These are phyloP conservation scores for Tupiocoris notatus DNA, from an alignment of 2,888 invertebrate genomes.

Conservation along the genomic window DNA sequence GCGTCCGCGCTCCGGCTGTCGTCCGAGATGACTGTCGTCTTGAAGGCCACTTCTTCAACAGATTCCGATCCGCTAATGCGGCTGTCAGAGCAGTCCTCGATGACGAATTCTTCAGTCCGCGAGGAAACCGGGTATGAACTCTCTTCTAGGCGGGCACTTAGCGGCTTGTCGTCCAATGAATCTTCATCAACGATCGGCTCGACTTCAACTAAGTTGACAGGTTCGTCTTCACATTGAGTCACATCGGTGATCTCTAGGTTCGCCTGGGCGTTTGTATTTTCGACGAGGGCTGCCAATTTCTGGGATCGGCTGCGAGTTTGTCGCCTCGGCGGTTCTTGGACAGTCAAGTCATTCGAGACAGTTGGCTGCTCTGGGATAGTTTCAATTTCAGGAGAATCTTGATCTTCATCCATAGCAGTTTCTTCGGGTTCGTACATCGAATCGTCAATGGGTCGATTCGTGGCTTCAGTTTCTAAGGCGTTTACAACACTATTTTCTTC, in stretches of 20 bases:
- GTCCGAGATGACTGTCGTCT: not conserved
- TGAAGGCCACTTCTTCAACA: not conserved
- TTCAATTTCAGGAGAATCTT: not conserved
- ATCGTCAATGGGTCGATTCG: not conserved
- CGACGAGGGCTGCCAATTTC: no score
- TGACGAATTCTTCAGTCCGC: not conserved
- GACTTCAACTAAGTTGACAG: not conserved
- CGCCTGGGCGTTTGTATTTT: no score
- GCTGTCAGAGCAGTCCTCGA: not conserved
- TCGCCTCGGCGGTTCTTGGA: not conserved
- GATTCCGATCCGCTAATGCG: not conserved
- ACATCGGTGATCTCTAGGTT: not conserved
- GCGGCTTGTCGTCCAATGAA: conserved; percentile 9
- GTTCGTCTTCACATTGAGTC: not conserved
- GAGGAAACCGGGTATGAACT: not conserved
- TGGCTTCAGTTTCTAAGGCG: not conserved
- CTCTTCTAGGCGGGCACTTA: not conserved
- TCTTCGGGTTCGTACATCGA: not conserved
- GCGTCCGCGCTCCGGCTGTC: not conserved
- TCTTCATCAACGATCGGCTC: conserved; percentile 1
- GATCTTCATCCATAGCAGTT: not conserved
- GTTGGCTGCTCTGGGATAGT: not conserved
- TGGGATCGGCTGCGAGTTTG: not conserved
- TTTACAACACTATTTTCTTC: not conserved
- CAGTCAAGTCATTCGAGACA: not conserved